Percentiles rank a stretch among this genome's conserved stretches.
These are phyloP conservation scores for Amphiprion percula DNA, from an alignment of 2,113 vertebrate species.

Conservation along the genomic window DNA sequence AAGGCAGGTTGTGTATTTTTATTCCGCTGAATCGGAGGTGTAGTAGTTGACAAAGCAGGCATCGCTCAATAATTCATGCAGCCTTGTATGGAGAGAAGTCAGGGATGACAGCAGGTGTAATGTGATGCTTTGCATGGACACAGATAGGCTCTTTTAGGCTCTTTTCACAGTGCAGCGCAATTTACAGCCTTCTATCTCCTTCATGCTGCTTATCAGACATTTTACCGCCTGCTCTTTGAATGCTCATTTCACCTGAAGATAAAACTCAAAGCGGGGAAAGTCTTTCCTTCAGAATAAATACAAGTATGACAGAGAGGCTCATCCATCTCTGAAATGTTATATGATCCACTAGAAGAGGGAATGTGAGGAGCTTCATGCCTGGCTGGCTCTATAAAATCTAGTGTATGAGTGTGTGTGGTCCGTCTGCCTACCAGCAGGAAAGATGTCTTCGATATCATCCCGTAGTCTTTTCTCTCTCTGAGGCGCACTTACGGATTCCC, in stretches of 20 bases:
- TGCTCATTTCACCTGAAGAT: background rate
- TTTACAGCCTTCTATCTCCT: conserved; percentile 45
- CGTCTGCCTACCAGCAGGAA: conserved; percentile 4
- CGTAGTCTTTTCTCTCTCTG: conserved; percentile 50
- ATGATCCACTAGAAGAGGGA: conserved; percentile 50
- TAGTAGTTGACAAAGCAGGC: conserved; percentile 65
- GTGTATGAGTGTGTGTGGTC: conserved; percentile 26
- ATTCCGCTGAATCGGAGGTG: conserved; percentile 48
- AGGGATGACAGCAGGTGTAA: conserved; percentile 73
- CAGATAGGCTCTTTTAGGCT: conserved; percentile 42
- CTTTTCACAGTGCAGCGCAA: conserved; percentile 29
- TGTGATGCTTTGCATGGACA: conserved; percentile 69
- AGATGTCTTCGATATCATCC: conserved; percentile 19
- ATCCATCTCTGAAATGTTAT: conserved; percentile 27
- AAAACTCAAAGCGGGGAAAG: background rate
- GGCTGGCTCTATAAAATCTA: conserved; percentile 33
- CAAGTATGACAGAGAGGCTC: conserved; percentile 5
- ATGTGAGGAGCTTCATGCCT: conserved; percentile 42
- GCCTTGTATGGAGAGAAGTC: conserved; percentile 66
- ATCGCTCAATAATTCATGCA: conserved; percentile 74
- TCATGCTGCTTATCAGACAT: background rate
- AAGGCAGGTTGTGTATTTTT: conserved; percentile 27
- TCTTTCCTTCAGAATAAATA: background rate
- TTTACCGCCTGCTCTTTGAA: background rate
- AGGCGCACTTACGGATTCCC: conserved; percentile 23